These are phyloP conservation scores for Dasypus novemcinctus DNA, from an alignment of 2,113 vertebrate species.

Conservation along the genomic window DNA sequence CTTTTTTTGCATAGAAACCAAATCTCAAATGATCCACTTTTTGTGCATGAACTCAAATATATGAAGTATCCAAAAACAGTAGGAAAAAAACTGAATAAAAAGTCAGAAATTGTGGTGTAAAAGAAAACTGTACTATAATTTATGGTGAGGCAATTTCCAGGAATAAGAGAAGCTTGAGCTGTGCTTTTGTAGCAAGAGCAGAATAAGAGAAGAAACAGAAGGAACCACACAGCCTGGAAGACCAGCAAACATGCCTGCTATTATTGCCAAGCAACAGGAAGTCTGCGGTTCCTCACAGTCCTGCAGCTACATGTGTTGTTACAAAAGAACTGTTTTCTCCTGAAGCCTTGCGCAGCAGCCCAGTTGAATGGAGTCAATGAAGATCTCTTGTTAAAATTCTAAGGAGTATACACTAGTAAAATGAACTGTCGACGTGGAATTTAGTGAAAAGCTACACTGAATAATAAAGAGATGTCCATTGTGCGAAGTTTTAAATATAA, in stretches of 20 bases:
- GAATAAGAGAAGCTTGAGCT: neutral
- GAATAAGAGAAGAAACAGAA: neutral
- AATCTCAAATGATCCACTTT: neutral
- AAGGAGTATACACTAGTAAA: neutral
- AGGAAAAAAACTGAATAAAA: neutral
- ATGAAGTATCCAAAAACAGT: neutral
- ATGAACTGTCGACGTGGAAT: neutral
- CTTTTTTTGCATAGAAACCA: neutral
- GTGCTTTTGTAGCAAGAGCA: neutral
- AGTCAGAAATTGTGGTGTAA: neutral
- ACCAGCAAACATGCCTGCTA: neutral
- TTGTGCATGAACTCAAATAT: neutral
- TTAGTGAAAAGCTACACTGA: neutral
- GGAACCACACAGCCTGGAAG: neutral
- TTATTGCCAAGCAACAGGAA: neutral
- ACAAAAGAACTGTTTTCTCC: neutral
- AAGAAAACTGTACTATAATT: neutral
- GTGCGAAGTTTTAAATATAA: neutral
- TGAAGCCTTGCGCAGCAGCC: neutral
- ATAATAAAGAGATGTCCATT: neutral
- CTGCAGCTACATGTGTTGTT: neutral
- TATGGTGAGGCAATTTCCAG: neutral
- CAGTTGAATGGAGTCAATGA: neutral
- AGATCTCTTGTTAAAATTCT: neutral
- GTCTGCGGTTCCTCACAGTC: neutral